Conservation (phyloP, 2,888 invertebrate species). For the Tromatobia lineatoria region DNA sequence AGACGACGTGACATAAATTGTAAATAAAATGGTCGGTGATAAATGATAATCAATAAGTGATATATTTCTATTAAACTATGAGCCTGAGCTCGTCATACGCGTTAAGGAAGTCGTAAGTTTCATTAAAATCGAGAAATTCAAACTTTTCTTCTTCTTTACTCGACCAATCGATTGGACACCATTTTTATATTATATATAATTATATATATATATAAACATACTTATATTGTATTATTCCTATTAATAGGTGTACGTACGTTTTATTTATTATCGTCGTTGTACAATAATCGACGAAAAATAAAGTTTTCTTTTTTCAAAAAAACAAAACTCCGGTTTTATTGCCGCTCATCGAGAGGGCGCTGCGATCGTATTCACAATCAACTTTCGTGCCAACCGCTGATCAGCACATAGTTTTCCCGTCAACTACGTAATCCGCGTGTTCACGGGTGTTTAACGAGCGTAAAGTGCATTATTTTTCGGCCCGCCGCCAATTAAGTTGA, state of each 20-base stretch:
- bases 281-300: constrained; percentile 62
- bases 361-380: too few relatives aligned
- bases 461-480: constrained; percentile 9
- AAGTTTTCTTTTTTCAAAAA: too few relatives aligned
- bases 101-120: not conserved
- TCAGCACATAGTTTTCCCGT: constrained; percentile 10
- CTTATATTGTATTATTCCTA: constrained; percentile 55
- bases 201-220: constrained; percentile 36
- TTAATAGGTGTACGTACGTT: constrained; percentile 65
- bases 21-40: constrained; percentile 75
- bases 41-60: constrained; percentile 72
- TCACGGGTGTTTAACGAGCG: constrained; percentile 37
- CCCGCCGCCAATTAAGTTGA: constrained; percentile 37
- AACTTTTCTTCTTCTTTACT: constrained; percentile 43
- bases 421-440: constrained; percentile 62
- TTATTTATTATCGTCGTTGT: constrained; percentile 70
- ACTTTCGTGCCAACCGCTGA: not conserved
- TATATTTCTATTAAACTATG: constrained; percentile 46
- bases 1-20: constrained; percentile 66
- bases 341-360: too few relatives aligned
- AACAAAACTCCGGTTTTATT: too few relatives aligned
- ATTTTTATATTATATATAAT: constrained; percentile 51
- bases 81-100: not conserved
- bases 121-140: constrained; percentile 4
- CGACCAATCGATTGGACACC: constrained; percentile 54